These are phyloP conservation scores for Penaeus vannamei DNA, from an alignment of 1,140 invertebrate genomes.

Conservation along the genomic window DNA sequence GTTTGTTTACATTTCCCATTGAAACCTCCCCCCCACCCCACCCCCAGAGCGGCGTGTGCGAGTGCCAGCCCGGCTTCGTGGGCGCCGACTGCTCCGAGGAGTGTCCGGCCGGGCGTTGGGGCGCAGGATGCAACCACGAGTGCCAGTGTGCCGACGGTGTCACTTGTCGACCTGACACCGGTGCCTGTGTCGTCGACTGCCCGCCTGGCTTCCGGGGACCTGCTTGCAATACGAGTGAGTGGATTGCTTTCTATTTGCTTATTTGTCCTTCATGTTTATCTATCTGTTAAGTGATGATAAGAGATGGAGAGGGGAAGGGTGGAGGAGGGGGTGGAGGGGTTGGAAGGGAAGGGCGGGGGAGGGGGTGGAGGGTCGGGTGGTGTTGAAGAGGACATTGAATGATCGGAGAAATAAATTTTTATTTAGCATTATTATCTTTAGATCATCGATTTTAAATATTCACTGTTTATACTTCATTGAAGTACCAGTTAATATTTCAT, in stretches of 20 bases:
- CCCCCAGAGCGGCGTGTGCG: constrained; percentile 82
- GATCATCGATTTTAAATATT: too few relatives aligned
- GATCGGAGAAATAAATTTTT: too few relatives aligned
- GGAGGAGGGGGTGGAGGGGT: too few relatives aligned
- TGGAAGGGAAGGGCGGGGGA: too few relatives aligned
- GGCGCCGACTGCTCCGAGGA: constrained; percentile 81
- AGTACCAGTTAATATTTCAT: too few relatives aligned
- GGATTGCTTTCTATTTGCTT: background rate
- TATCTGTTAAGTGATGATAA: background rate
- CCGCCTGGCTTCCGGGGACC: constrained; percentile 73
- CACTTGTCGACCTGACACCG: constrained; percentile 83
- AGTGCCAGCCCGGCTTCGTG: constrained; percentile 85
- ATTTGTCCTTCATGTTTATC: background rate
- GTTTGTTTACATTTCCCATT: too few relatives aligned
- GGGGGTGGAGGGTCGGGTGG: too few relatives aligned
- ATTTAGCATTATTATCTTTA: too few relatives aligned
- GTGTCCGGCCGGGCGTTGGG: constrained; percentile 82
- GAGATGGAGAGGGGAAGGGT: background rate
- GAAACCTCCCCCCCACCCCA: too few relatives aligned
- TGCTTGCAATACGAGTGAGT: constrained; percentile 70
- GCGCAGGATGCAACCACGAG: constrained; percentile 83
- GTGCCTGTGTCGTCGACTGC: constrained; percentile 81
- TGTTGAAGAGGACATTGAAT: too few relatives aligned
- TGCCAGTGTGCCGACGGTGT: constrained; percentile 89
- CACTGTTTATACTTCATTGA: too few relatives aligned